Percentiles rank a stretch among this genome's conserved stretches.
These are phyloP conservation scores for Lepidurus couesii DNA, from an alignment of 1,140 invertebrate species.

Conservation along the genomic window DNA sequence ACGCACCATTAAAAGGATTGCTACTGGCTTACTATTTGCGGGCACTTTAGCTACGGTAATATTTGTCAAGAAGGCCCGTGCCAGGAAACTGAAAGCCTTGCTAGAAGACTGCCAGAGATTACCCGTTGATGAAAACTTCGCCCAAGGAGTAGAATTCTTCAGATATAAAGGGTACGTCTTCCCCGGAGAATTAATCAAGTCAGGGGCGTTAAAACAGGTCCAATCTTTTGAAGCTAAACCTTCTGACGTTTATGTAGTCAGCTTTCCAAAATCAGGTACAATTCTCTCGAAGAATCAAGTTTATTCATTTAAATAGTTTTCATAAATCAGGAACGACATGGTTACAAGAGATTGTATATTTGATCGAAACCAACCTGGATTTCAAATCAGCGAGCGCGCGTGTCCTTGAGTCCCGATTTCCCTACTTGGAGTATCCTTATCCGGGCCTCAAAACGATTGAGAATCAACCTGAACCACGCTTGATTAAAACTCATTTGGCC, in stretches of 20 bases:
- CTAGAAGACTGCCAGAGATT: conserved; percentile 35
- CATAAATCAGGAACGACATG: conserved; percentile 48
- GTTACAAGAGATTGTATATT: conserved; percentile 51
- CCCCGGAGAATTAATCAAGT: conserved; percentile 38
- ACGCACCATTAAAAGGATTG: conserved; percentile 33
- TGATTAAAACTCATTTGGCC: conserved; percentile 51
- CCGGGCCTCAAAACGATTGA: conserved; percentile 44
- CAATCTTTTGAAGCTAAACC: conserved; percentile 43
- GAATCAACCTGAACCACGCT: conserved; percentile 42
- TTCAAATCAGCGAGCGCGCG: conserved; percentile 42
- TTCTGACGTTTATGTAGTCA: conserved; percentile 46
- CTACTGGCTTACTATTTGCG: conserved; percentile 35
- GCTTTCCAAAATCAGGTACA: conserved; percentile 47
- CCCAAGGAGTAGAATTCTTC: conserved; percentile 32
- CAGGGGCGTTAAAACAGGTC: conserved; percentile 40
- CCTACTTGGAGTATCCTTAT: conserved; percentile 50
- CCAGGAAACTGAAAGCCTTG: conserved; percentile 28
- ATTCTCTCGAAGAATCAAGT: neutral
- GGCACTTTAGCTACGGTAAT: conserved; percentile 34
- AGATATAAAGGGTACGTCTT: conserved; percentile 40
- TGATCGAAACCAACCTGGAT: conserved; percentile 45
- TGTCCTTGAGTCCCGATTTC: conserved; percentile 49
- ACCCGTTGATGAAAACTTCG: conserved; percentile 34
- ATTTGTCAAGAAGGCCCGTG: conserved; percentile 32
- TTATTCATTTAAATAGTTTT: conserved; percentile 24